Base-by-base conservation (phyloP, 2,113 vertebrate species). In the Paramisgurnus dabryanus region DNA sequence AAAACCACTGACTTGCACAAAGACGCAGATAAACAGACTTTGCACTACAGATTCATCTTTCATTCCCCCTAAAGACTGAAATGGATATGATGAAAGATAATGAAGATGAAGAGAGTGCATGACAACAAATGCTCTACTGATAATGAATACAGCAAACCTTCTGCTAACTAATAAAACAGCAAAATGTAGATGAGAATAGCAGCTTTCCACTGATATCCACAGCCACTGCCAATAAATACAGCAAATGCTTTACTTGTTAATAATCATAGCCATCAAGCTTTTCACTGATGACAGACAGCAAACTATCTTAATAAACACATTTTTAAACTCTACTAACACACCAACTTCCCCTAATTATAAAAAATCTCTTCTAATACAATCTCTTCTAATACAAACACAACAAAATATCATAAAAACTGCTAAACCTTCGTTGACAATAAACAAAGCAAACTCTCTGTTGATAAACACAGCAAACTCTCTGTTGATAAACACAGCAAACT, bases 31-130 rank as follows among this genome's bases (percentile, higher is more conserved):
- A 34, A 39, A 73, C 55, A 73, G 60, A 43, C 39, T 73, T 73
- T 73, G 70, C 43, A 73, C 53, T 58, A 58, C 10, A 12, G 39
- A 43, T 58, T 73, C 17, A 0, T 43, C 11, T 60, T 43, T 74
- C 60, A 61, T 61, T 74, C 55, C 45, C 39, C 58, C 43, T 61
- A 43, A 75, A 63, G 22, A 61, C 57, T 27, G 4, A 58, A 67
- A 57, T 41, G 34, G 22, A 69, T 18, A 67, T 58, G 71, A 60
- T 73, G 55, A 22, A 73, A 73, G 34, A 18, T 6, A 60, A 73
- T 17, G n/a, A n/a, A 73, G 17, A 60, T 55, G 40, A 60, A 60
- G 69, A 49, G 5, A n/a, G 45, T 41, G 8, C 17, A 1, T 27
- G 58, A 75, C 6, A 61, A 12, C 6, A 61, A 61, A 74, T 43